A percentile compares a stretch with the other conserved stretches of the same genome.
phyloP scores from a whole-genome alignment of 2,113 vertebrate species.

The Egretta garzetta region DNA sequence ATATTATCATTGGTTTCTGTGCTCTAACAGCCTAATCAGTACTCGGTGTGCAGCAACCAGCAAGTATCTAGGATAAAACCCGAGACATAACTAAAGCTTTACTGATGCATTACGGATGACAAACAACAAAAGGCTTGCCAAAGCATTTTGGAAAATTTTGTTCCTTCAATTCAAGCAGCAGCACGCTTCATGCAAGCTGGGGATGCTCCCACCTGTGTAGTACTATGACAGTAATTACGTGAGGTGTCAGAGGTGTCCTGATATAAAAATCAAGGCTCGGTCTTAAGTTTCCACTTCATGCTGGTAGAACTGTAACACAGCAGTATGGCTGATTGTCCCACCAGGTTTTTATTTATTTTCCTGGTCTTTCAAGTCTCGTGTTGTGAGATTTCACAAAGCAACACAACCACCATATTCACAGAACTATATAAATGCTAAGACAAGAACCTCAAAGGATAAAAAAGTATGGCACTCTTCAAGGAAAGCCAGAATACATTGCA shows the following conservation, averaged over 20 bases:
- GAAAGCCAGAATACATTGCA: not conserved
- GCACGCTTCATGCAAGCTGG: not conserved
- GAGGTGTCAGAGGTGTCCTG: not conserved
- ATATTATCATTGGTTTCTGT: not conserved
- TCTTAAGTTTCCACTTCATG: not conserved
- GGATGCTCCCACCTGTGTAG: not conserved
- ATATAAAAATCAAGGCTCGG: not conserved
- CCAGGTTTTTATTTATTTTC: not conserved
- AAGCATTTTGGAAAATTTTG: not conserved
- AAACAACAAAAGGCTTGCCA: not conserved
- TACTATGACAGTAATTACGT: not conserved
- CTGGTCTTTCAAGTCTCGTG: not conserved
- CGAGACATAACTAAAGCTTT: not conserved
- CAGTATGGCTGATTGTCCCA: not conserved
- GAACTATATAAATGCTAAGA: not conserved
- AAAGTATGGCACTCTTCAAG: not conserved
- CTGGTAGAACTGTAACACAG: not conserved
- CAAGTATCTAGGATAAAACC: not conserved
- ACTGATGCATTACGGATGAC: not conserved
- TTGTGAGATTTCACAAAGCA: slow-evolving; percentile 43
- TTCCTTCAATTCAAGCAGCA: not conserved
- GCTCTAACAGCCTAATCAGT: not conserved
- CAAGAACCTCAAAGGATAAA: not conserved
- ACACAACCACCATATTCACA: slow-evolving; percentile 20
- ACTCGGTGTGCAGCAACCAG: not conserved